Evolutionary conservation across 2,113 vertebrate genomes (phyloP).

Genomic region (Hippocampus barbouri): DNA sequence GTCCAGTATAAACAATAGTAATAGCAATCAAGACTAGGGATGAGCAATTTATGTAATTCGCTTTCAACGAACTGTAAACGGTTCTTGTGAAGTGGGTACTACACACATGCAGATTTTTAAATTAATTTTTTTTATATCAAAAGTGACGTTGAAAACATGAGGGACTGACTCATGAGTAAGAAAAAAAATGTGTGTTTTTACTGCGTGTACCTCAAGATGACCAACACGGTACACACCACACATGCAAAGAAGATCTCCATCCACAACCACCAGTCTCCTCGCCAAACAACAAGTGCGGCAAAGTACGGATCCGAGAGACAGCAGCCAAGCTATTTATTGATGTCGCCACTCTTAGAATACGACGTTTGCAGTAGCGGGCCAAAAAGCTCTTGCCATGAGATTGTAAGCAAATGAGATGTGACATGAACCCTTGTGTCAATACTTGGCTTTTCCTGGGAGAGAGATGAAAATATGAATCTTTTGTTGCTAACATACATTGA

Average conservation of each 20-base stretch:
- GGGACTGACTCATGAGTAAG: too few relatives aligned
- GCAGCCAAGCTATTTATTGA: background rate
- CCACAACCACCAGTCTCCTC: too few relatives aligned
- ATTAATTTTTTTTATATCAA: too few relatives aligned
- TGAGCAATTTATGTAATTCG: too few relatives aligned
- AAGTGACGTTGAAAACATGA: too few relatives aligned
- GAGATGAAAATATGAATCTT: slow-evolving; percentile 68
- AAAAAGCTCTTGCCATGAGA: background rate
- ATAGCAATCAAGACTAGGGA: too few relatives aligned
- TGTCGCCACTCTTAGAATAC: background rate
- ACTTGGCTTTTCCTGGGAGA: slow-evolving; percentile 58
- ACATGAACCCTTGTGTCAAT: slow-evolving; percentile 53
- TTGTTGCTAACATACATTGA: slow-evolving; percentile 63
- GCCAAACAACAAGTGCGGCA: background rate
- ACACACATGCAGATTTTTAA: too few relatives aligned
- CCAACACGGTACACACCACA: background rate
- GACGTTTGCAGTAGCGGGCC: too few relatives aligned
- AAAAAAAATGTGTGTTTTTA: background rate
- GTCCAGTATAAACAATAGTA: too few relatives aligned
- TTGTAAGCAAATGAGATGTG: slow-evolving; percentile 38
- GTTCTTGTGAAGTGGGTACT: too few relatives aligned
- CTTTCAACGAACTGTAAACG: too few relatives aligned
- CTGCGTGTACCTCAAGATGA: background rate
- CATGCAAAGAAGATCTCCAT: too few relatives aligned
- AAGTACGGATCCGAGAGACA: background rate